Percentiles rank a stretch among this genome's conserved stretches.
Evolutionary conservation across 37 sponge, comb jelly and placozoan species (phyloP).

Genomic region (Axinella damicornis): DNA sequence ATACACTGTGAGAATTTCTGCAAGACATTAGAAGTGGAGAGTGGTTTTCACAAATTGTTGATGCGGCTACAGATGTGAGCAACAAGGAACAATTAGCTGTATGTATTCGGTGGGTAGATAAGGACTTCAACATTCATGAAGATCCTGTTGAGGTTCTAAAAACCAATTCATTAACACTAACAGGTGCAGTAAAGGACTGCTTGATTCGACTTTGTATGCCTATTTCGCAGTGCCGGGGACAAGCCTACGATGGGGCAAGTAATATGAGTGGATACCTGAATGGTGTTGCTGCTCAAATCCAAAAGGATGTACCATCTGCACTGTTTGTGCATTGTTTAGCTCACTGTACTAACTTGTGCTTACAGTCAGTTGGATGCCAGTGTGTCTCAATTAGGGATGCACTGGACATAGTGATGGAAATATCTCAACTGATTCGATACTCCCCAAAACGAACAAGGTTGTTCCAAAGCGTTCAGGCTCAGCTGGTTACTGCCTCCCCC

Average conservation of each 20-base stretch:
- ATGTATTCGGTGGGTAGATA: constrained; percentile 64
- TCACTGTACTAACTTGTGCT: constrained; percentile 57
- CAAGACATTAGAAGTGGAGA: no score
- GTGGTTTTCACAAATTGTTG: background rate
- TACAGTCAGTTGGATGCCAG: constrained; percentile 42
- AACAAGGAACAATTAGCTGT: constrained; percentile 62
- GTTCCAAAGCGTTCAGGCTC: constrained; percentile 25
- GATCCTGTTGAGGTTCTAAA: constrained; percentile 42
- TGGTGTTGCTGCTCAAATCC: constrained; percentile 64
- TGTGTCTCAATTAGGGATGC: constrained; percentile 33
- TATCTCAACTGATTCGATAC: constrained; percentile 45
- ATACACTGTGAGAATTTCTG: no score
- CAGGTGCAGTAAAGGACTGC: constrained; percentile 32
- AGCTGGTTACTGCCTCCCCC: constrained; percentile 29
- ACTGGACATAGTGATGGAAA: constrained; percentile 40
- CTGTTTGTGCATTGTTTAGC: constrained; percentile 69
- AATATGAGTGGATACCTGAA: constrained; percentile 51
- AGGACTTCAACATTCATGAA: constrained; percentile 44
- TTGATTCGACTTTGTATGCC: constrained; percentile 38
- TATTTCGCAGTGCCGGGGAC: constrained; percentile 52
- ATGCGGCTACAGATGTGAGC: constrained; percentile 52
- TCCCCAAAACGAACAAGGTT: constrained; percentile 49
- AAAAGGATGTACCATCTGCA: constrained; percentile 36
- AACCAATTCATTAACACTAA: constrained; percentile 50
- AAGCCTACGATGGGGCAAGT: constrained; percentile 60